A percentile compares a stretch with the other conserved stretches of the same genome.
phyloP scores from a whole-genome alignment of 2,113 vertebrate genomes.

The Rhinopomastus cyanomelas region DNA sequence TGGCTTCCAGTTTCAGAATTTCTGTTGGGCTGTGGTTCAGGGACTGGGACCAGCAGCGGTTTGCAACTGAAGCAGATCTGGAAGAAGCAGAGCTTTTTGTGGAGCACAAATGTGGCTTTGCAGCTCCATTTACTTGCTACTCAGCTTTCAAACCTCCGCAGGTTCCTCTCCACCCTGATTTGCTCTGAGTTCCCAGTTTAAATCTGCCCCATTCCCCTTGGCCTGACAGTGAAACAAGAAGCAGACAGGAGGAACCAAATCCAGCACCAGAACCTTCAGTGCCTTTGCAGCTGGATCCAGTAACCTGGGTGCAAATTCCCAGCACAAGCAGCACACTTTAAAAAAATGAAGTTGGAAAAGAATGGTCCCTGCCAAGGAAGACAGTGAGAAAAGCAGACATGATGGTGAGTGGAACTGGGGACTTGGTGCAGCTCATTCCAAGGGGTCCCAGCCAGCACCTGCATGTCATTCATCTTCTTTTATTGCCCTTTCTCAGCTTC shows the following conservation, averaged over 20 bases:
- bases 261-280: rapidly evolving
- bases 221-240: not conserved
- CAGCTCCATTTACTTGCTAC: slow-evolving; percentile 9
- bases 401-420: not conserved
- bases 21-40: not conserved
- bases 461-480: slow-evolving; percentile 60
- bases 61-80: not conserved
- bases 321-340: not conserved
- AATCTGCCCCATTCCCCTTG: not conserved
- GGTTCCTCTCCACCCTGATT: not conserved
- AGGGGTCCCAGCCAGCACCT: slow-evolving; percentile 53
- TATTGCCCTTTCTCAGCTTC: slow-evolving; percentile 26
- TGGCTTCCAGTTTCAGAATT: not conserved
- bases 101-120: not conserved
- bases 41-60: not conserved
- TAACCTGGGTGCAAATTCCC: not conserved
- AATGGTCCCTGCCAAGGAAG: not conserved
- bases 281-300: slow-evolving; percentile 9
- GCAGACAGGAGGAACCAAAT: not conserved
- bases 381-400: not conserved
- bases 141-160: slow-evolving; percentile 11
- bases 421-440: not conserved
- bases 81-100: not conserved
- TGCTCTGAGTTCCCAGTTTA: not conserved
- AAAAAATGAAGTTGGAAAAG: not conserved